Conservation (phyloP, 2,888 invertebrate species). For the Alviniconcha strummeri region DNA sequence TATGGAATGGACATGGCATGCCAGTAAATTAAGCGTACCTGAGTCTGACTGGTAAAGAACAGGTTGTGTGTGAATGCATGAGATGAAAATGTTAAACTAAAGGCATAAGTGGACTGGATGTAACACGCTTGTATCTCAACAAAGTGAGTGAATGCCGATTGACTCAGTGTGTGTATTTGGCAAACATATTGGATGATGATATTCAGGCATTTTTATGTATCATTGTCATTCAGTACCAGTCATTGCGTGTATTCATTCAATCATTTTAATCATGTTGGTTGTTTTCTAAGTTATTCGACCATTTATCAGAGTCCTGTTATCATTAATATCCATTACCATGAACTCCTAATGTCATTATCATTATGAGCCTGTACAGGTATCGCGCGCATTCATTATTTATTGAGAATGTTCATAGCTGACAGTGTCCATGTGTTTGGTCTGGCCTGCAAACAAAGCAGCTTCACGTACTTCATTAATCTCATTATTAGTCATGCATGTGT, state of each 20-base stretch:
- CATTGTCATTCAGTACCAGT: background rate
- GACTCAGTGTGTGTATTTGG: background rate
- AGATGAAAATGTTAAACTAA: too few relatives aligned
- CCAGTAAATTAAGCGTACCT: background rate
- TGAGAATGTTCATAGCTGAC: background rate
- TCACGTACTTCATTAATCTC: background rate
- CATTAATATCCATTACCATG: background rate
- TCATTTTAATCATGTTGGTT: background rate
- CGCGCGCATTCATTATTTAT: constrained; percentile 10
- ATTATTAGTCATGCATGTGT: constrained; percentile 9
- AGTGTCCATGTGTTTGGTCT: background rate
- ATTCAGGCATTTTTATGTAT: background rate
- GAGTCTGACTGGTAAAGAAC: background rate
- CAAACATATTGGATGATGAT: background rate
- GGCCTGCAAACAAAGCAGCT: background rate
- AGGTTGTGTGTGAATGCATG: too few relatives aligned
- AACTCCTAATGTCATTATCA: background rate
- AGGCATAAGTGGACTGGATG: too few relatives aligned
- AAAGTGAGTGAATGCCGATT: too few relatives aligned
- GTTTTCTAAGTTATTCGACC: background rate
- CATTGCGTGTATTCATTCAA: background rate
- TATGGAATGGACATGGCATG: background rate
- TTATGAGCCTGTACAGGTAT: background rate
- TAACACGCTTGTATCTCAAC: too few relatives aligned
- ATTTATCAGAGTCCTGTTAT: background rate